phyloP scores from a whole-genome alignment of 2,797 vertebrate genomes.

The Pangasius krempfi region DNA sequence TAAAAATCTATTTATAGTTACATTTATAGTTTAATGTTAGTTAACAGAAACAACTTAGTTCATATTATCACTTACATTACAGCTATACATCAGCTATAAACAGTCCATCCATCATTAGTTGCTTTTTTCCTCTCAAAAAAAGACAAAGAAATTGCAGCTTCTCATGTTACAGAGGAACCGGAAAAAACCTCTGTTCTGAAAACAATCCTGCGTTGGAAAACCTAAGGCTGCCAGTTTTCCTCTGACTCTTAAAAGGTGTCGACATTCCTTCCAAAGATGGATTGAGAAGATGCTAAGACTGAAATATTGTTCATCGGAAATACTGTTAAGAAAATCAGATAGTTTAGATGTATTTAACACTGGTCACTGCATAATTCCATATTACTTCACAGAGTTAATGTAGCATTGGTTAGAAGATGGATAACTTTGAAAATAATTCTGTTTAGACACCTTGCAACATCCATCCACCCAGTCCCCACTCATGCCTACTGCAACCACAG shows the following conservation, averaged over 20 bases:
- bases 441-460: not conserved
- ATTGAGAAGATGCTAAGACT: not conserved
- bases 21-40: not conserved
- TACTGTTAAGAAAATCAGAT: not conserved
- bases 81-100: not conserved
- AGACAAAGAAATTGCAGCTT: not conserved
- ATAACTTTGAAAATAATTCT: slow-evolving; percentile 1
- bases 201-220: not conserved
- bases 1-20: not conserved
- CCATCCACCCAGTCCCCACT: not conserved
- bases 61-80: not conserved
- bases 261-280: not conserved
- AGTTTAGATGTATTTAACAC: not conserved
- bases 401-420: not conserved
- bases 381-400: not conserved
- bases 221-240: not conserved
- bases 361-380: not conserved
- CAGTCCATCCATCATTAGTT: not conserved
- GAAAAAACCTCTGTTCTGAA: not conserved
- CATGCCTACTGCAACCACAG: not conserved
- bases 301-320: not conserved
- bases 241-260: not conserved
- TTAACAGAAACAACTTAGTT: not conserved
- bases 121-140: not conserved
- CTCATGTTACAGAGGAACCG: not conserved